phyloP scores from a whole-genome alignment of 2,113 vertebrate species.

The Passer montanus region DNA sequence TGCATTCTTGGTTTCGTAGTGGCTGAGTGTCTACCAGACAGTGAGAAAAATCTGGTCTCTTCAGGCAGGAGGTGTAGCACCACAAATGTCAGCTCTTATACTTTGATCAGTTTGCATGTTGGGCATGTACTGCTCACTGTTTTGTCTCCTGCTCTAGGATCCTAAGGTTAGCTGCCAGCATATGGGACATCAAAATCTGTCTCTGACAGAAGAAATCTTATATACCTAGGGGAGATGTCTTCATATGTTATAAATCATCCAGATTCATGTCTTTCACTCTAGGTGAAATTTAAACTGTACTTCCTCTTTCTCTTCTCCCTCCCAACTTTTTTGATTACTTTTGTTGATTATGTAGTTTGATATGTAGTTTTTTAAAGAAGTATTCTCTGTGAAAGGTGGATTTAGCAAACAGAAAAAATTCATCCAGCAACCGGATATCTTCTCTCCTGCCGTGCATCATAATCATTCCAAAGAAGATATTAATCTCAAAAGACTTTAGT shows the following conservation, averaged over 20 bases:
- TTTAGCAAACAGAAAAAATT: slow-evolving; percentile 5
- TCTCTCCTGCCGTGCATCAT: not conserved
- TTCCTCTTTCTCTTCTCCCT: not conserved
- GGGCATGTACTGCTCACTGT: not conserved
- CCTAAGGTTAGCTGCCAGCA: not conserved
- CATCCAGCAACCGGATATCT: not conserved
- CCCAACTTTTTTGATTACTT: not conserved
- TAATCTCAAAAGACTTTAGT: not conserved
- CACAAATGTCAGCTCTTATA: not conserved
- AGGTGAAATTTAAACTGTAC: not conserved
- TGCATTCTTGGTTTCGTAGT: not conserved
- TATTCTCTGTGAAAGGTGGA: not conserved
- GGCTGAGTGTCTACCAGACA: not conserved
- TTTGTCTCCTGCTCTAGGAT: not conserved
- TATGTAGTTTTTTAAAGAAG: not conserved
- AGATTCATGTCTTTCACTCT: not conserved
- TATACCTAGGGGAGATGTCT: not conserved
- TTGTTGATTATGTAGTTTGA: not conserved
- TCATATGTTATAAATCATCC: not conserved
- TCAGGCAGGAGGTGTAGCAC: not conserved
- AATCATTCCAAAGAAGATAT: not conserved
- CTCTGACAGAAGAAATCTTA: not conserved
- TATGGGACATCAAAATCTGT: not conserved
- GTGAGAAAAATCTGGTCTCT: not conserved
- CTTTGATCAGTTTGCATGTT: not conserved